phyloP scores from a whole-genome alignment of 2,113 vertebrate species.

The Melanerpes formicivorus region DNA sequence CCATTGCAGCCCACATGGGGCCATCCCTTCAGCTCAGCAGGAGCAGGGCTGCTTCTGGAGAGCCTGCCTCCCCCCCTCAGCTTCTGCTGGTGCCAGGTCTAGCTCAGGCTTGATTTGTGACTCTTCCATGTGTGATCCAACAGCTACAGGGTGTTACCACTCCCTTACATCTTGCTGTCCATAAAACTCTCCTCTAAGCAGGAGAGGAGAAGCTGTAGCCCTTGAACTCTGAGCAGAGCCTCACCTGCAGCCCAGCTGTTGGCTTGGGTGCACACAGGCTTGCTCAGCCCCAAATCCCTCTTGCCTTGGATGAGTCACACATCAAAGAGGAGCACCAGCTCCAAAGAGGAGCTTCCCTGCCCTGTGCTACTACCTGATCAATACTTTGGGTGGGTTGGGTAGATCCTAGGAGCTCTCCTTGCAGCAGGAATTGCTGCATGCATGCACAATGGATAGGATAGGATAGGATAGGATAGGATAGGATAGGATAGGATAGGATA shows the following conservation, averaged over 20 bases:
- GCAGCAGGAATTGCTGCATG: background rate
- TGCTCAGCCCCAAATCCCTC: background rate
- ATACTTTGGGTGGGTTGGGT: background rate
- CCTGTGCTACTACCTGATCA: background rate
- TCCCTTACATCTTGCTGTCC: background rate
- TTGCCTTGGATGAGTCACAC: background rate
- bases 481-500: too few species aligned
- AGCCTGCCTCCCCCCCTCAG: background rate
- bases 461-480: too few species aligned
- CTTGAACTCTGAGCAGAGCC: background rate
- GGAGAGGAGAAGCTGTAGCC: background rate
- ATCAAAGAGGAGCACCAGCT: background rate
- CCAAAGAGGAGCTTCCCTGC: fast-evolving
- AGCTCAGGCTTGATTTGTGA: background rate
- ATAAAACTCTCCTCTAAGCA: background rate
- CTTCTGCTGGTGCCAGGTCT: background rate
- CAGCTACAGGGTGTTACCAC: background rate
- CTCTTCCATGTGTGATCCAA: background rate
- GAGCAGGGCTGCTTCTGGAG: background rate
- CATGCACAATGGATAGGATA: too few species aligned
- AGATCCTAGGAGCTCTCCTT: background rate
- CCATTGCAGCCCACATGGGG: background rate
- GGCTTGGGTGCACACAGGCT: background rate
- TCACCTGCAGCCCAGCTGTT: background rate
- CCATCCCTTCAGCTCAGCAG: background rate